Conservation (phyloP, 2,113 vertebrate species). For the Seriola rivoliana region DNA sequence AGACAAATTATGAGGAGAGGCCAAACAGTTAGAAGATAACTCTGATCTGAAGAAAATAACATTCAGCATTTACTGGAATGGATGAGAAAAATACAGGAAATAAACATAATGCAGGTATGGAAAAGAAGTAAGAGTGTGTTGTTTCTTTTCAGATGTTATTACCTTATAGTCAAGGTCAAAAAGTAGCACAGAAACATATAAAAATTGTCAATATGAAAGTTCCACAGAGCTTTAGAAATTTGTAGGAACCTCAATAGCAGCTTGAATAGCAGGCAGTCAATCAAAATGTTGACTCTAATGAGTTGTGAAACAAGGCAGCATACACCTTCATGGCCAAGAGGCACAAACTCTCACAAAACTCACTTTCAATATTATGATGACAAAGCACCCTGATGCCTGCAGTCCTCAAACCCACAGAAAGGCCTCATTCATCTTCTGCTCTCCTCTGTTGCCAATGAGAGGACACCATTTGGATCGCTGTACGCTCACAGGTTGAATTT, state of each 20-base stretch:
- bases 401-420: constrained; percentile 48
- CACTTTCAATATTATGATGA: constrained; percentile 68
- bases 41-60: not conserved
- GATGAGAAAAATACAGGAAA: not conserved
- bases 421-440: constrained; percentile 62
- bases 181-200: not conserved
- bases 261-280: constrained; percentile 51
- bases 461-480: constrained; percentile 36
- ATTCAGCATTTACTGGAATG: constrained; percentile 2
- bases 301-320: constrained; percentile 66
- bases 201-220: constrained; percentile 18
- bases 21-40: not conserved
- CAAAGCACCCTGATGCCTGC: constrained; percentile 55
- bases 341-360: constrained; percentile 46
- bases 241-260: constrained; percentile 46
- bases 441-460: constrained; percentile 54
- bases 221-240: constrained; percentile 30
- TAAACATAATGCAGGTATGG: not conserved
- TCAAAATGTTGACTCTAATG: constrained; percentile 66
- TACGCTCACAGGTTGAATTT: constrained; percentile 44
- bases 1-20: not conserved
- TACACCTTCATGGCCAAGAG: constrained; percentile 58
- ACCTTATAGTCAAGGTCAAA: constrained; percentile 22
- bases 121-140: not conserved
- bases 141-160: not conserved